Percentiles rank a stretch among this genome's conserved stretches.
Conservation (phyloP, 2,797 vertebrate genomes). For the Saguinus oedipus region DNA sequence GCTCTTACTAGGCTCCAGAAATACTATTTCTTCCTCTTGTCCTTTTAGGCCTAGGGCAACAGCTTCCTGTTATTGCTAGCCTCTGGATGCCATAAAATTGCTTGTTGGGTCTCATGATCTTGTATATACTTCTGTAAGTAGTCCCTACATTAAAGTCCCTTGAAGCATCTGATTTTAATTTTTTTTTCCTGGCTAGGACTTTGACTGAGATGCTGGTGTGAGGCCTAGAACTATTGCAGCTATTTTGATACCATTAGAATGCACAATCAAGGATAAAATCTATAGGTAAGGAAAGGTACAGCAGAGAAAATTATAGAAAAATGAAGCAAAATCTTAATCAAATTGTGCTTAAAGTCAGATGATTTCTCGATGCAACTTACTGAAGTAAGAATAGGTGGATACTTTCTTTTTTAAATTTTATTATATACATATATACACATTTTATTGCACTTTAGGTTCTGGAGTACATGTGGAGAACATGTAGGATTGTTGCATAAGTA, state of each 20-base stretch:
- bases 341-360: constrained; percentile 18
- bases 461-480: too few species aligned
- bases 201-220: background rate
- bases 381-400: background rate
- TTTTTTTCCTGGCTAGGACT: background rate
- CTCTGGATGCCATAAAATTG: background rate
- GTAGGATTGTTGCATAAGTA: too few species aligned
- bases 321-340: background rate
- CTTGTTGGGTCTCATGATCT: background rate
- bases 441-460: too few species aligned
- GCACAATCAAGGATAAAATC: background rate
- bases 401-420: background rate
- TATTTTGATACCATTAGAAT: background rate
- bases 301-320: background rate
- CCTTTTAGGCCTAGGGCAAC: background rate
- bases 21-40: background rate
- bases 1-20: background rate
- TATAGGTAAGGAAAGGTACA: background rate
- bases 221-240: background rate
- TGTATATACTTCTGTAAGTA: background rate
- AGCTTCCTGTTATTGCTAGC: background rate
- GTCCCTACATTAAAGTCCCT: background rate
- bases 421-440: too few species aligned
- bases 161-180: background rate
- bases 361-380: background rate